phyloP scores from a whole-genome alignment of 2,888 invertebrate species.

The Lasioglossum villosulum region DNA sequence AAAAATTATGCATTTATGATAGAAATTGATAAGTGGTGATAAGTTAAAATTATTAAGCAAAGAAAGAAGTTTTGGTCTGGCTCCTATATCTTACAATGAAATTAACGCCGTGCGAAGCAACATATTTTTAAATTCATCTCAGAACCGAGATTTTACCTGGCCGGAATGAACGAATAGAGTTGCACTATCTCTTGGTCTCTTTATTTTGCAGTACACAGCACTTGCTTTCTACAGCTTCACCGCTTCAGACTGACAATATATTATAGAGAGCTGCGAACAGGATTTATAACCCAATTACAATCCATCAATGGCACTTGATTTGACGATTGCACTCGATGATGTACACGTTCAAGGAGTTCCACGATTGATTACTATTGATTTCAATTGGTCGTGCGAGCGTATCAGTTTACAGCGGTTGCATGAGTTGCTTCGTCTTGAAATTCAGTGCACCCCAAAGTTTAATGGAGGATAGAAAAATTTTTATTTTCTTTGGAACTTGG shows the following conservation, averaged over 20 bases:
- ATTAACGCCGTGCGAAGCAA: neutral
- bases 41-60: no score
- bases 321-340: neutral
- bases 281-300: constrained; percentile 4
- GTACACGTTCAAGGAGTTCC: neutral
- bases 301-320: constrained; percentile 5
- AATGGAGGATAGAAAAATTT: neutral
- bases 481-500: neutral
- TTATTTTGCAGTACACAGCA: neutral
- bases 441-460: neutral
- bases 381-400: neutral
- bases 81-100: no score
- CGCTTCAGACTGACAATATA: neutral
- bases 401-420: neutral
- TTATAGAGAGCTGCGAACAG: neutral
- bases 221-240: neutral
- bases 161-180: neutral
- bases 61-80: no score
- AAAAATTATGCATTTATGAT: no score
- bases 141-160: neutral
- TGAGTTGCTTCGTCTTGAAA: neutral
- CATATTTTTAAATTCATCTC: no score
- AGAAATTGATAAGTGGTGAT: no score
- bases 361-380: neutral
- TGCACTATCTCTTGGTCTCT: neutral